phyloP scores from a whole-genome alignment of 2,113 vertebrate species.

The Xyliphius kryptos region DNA sequence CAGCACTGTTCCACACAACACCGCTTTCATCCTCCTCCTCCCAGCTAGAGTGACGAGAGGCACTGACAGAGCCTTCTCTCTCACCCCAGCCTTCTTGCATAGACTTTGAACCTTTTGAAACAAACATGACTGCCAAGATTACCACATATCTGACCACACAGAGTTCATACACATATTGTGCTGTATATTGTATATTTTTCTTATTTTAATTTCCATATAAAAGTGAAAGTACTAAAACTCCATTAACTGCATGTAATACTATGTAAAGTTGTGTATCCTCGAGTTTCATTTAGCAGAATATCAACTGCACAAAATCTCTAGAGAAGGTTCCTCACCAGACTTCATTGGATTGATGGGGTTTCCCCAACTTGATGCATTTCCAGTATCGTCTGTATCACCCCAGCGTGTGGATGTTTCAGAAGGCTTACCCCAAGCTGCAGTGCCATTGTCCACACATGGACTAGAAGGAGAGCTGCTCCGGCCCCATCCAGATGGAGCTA shows the following conservation, averaged over 20 bases:
- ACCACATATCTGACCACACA: too few relatives aligned
- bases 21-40: constrained; percentile 93
- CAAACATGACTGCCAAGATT: too few relatives aligned
- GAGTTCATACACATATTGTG: too few relatives aligned
- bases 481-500: constrained; percentile 74
- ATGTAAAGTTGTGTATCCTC: too few relatives aligned
- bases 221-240: too few relatives aligned
- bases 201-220: too few relatives aligned
- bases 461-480: constrained; percentile 79
- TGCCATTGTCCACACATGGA: constrained; percentile 82
- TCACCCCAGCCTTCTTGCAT: constrained; percentile 98
- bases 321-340: constrained; percentile 68
- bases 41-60: constrained; percentile 93
- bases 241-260: too few relatives aligned
- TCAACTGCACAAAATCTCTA: neutral
- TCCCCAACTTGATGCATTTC: constrained; percentile 77
- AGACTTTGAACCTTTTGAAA: constrained; percentile 89
- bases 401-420: constrained; percentile 77
- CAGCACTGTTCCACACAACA: constrained; percentile 84
- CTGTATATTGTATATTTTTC: too few relatives aligned
- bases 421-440: constrained; percentile 89
- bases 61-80: constrained; percentile 80
- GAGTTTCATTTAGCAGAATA: too few relatives aligned
- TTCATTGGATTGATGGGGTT: constrained; percentile 80
- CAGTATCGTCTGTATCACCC: constrained; percentile 80